These are phyloP conservation scores for Rhinichthys klamathensis DNA, from an alignment of 2,113 vertebrate species.

Conservation along the genomic window DNA sequence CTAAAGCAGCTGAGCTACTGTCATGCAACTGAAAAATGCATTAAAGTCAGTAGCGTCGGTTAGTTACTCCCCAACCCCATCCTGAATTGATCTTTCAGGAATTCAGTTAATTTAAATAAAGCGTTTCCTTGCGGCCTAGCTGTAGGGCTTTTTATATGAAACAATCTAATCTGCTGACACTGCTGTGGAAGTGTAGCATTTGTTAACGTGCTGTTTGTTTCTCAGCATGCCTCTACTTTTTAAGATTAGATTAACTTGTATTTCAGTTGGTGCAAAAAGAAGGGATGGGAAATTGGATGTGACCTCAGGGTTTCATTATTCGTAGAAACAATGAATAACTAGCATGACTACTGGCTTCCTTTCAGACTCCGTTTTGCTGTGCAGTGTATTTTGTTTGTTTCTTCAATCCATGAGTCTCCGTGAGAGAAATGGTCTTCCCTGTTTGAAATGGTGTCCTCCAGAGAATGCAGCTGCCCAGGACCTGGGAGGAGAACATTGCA, in stretches of 20 bases:
- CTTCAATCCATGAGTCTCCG: neutral
- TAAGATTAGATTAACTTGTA: constrained; percentile 5
- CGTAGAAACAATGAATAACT: neutral
- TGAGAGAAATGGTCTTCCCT: constrained; percentile 1
- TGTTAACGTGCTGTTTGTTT: constrained; percentile 36
- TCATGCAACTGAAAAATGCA: neutral
- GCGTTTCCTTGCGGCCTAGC: constrained; percentile 34
- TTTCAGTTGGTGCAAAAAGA: constrained; percentile 18
- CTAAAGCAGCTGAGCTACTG: neutral
- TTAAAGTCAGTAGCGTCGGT: neutral
- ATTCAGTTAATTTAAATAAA: constrained; percentile 36
- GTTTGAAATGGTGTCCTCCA: constrained; percentile 19
- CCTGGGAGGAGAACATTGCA: constrained; percentile 10
- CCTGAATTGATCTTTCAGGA: constrained; percentile 32
- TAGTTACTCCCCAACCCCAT: neutral
- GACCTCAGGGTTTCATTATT: constrained; percentile 4
- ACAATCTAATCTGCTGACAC: constrained; percentile 9
- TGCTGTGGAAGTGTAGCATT: constrained; percentile 33
- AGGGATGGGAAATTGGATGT: neutral
- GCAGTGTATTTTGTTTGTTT: neutral
- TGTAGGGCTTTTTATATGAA: constrained; percentile 45
- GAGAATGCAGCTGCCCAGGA: neutral
- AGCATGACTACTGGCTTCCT: neutral
- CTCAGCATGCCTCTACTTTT: neutral
- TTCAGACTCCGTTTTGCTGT: neutral